A percentile compares a stretch with the other conserved stretches of the same genome.
These are phyloP conservation scores for Gila orcuttii DNA, from an alignment of 2,113 vertebrate species.

Conservation along the genomic window DNA sequence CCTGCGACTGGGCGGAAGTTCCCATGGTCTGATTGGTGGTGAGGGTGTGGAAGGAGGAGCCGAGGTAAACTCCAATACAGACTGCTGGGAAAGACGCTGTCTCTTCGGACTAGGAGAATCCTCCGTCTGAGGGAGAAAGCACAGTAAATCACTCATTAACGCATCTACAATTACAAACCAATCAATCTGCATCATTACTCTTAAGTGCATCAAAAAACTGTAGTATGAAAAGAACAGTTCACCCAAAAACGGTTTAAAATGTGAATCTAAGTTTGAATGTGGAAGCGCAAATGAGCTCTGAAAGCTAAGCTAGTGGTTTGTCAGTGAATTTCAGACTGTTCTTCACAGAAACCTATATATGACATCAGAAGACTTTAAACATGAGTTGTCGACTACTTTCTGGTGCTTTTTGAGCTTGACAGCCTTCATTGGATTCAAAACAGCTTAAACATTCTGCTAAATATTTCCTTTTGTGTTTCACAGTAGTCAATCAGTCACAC, in stretches of 20 bases:
- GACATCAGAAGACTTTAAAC: neutral
- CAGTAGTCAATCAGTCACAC: neutral
- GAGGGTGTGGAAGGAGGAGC: conserved; percentile 90
- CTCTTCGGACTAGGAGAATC: conserved; percentile 96
- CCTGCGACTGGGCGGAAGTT: conserved; percentile 91
- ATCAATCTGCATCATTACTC: neutral
- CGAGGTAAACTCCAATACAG: conserved; percentile 88
- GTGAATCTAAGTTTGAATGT: neutral
- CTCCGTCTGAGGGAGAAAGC: conserved; percentile 79
- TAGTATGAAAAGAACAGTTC: neutral
- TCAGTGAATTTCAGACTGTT: neutral
- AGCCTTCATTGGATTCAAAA: neutral
- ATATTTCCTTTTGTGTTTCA: neutral
- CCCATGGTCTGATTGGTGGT: conserved; percentile 97
- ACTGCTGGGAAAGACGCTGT: conserved; percentile 90
- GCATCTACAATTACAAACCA: neutral
- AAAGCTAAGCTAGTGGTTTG: neutral
- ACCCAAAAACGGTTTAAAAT: neutral
- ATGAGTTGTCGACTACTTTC: neutral
- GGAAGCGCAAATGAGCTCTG: neutral
- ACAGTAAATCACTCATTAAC: neutral
- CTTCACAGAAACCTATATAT: neutral
- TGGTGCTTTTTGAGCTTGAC: neutral
- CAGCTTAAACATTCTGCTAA: neutral
- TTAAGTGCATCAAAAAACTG: too few relatives aligned